A percentile compares a stretch with the other conserved stretches of the same genome.
Evolutionary conservation across 2,113 vertebrate genomes (phyloP).

Genomic region (Gavia stellata): DNA sequence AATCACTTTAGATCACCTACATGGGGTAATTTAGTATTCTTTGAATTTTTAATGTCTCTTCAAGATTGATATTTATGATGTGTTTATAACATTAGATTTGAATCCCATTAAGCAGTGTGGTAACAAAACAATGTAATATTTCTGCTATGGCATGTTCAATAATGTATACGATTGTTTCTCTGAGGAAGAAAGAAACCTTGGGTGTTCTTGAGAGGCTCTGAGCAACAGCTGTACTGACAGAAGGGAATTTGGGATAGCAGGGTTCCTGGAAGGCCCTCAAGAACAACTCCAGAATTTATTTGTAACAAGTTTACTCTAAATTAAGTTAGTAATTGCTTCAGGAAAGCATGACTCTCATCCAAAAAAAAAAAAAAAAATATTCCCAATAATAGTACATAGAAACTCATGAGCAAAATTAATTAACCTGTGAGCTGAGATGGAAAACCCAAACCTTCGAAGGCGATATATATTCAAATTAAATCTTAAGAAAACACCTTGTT

Average conservation of each 20-base stretch:
- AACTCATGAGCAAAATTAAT: not conserved
- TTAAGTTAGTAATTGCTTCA: not conserved
- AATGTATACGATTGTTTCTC: conserved; percentile 5
- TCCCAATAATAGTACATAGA: not conserved
- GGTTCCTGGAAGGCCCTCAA: not conserved
- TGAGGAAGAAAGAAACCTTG: not conserved
- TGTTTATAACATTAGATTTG: conserved; percentile 11
- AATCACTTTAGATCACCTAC: not conserved
- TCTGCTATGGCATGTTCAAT: conserved; percentile 14
- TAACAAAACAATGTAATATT: conserved; percentile 33
- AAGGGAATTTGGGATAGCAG: not conserved
- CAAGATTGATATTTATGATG: conserved; percentile 9
- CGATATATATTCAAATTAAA: not conserved
- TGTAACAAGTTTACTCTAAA: not conserved
- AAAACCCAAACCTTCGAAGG: not conserved
- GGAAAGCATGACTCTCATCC: not conserved
- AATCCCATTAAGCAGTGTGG: not conserved
- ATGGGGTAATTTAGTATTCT: not conserved
- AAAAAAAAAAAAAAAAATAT: not conserved
- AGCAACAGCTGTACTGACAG: not conserved
- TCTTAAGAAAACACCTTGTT: not conserved
- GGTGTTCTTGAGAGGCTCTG: not conserved
- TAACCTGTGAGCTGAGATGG: not conserved
- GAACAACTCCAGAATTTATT: not conserved
- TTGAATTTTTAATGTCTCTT: conserved; percentile 16